Percentiles rank a stretch among this genome's conserved stretches.
Evolutionary conservation across 2,888 invertebrate species (phyloP).

Genomic region (Sceliomorpha sp.): DNA sequence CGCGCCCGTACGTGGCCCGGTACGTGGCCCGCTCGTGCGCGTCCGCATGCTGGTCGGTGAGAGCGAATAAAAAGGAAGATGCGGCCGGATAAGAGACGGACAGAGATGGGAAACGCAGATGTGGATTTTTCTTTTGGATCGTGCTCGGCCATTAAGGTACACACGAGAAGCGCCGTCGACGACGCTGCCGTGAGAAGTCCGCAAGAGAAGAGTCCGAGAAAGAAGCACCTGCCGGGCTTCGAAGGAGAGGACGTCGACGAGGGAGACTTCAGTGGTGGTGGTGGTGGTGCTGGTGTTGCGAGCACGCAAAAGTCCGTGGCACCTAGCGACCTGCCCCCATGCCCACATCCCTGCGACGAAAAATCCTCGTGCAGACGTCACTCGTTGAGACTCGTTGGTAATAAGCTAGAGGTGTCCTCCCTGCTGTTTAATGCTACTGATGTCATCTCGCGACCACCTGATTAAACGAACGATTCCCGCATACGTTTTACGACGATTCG

Average conservation of each 20-base stretch:
- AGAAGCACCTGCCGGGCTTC: slow-evolving; percentile 37
- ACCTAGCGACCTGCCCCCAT: slow-evolving; percentile 15
- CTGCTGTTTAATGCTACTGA: background rate
- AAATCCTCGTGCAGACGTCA: slow-evolving; percentile 26
- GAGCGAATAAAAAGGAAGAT: slow-evolving; percentile 30
- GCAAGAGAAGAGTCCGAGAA: slow-evolving; percentile 28
- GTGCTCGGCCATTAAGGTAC: slow-evolving; percentile 46
- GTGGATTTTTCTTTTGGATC: slow-evolving; percentile 51
- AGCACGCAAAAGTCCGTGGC: slow-evolving; percentile 28
- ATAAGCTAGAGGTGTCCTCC: slow-evolving; percentile 29
- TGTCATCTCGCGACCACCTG: slow-evolving; percentile 6
- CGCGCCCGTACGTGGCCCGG: slow-evolving; percentile 16
- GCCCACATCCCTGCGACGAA: slow-evolving; percentile 42
- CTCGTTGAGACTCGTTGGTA: no score
- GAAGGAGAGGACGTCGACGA: slow-evolving; percentile 14
- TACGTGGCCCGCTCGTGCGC: slow-evolving; percentile 53
- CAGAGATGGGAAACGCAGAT: slow-evolving; percentile 47
- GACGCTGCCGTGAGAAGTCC: slow-evolving; percentile 50
- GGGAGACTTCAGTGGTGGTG: no score
- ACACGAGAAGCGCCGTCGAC: slow-evolving; percentile 18
- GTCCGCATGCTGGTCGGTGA: slow-evolving; percentile 16
- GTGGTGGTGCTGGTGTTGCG: no score
- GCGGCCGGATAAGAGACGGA: slow-evolving; percentile 33
- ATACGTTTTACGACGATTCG: no score
- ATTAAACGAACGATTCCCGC: slow-evolving; percentile 31